These are phyloP conservation scores for Lasioglossum leucozonium DNA, from an alignment of 2,888 invertebrate genomes.

Conservation along the genomic window DNA sequence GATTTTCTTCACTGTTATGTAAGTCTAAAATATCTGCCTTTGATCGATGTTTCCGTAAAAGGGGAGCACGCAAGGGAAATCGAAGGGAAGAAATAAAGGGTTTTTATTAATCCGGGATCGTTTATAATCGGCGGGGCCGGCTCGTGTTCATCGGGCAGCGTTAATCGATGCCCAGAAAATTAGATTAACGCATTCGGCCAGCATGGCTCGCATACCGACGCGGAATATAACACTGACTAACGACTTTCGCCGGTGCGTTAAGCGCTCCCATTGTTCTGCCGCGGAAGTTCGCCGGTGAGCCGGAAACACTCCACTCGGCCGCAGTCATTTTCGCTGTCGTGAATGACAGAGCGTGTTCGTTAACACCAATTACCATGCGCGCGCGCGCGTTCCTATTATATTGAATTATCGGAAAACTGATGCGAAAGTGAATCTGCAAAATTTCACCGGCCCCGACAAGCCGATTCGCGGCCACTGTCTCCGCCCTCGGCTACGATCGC, in stretches of 20 bases:
- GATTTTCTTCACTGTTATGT: no score
- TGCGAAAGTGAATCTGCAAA: conserved; percentile 69
- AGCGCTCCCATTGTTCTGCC: conserved; percentile 74
- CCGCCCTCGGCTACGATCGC: neutral
- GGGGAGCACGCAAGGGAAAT: neutral
- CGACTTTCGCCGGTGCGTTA: conserved; percentile 75
- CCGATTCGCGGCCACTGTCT: conserved; percentile 19
- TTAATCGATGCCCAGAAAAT: conserved; percentile 70
- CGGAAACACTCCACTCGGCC: conserved; percentile 72
- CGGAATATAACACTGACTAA: conserved; percentile 70
- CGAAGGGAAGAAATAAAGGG: neutral
- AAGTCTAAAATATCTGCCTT: no score
- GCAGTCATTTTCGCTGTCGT: conserved; percentile 72
- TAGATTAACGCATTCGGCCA: conserved; percentile 68
- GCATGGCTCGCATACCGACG: conserved; percentile 54
- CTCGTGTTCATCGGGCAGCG: conserved; percentile 32
- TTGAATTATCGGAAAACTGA: conserved; percentile 71
- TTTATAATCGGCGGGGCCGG: conserved; percentile 21
- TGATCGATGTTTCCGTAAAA: neutral
- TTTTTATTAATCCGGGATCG: conserved; percentile 9
- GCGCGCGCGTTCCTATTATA: conserved; percentile 54
- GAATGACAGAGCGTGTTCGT: conserved; percentile 74
- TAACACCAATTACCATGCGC: conserved; percentile 71
- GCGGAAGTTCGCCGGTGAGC: conserved; percentile 73
- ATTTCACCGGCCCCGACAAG: conserved; percentile 50